phyloP scores from a whole-genome alignment of 2,797 vertebrate genomes.

The Pangasius macronema region DNA sequence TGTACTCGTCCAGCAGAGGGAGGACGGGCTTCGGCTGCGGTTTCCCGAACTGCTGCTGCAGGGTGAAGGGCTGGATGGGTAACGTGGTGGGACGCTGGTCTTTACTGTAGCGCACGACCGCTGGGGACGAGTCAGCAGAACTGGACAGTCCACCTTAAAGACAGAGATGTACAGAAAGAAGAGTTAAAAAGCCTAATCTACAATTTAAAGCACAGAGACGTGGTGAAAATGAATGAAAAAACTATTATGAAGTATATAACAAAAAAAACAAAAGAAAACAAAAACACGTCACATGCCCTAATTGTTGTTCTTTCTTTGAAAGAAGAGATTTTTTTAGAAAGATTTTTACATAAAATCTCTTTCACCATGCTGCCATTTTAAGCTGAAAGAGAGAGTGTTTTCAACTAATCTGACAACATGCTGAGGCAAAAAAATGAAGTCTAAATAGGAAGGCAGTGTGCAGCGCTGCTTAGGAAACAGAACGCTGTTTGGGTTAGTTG shows the following conservation, averaged over 20 bases:
- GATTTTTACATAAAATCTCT: not conserved
- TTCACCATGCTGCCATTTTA: not conserved
- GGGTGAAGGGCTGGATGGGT: conserved; percentile 97
- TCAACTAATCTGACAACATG: not conserved
- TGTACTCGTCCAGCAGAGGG: conserved; percentile 83
- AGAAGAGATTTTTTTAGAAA: not conserved
- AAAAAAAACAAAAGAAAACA: not conserved
- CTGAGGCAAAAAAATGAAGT: not conserved
- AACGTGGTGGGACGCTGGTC: conserved; percentile 94
- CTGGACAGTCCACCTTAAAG: conserved; percentile 65
- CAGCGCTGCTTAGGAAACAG: not conserved
- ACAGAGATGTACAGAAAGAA: not conserved
- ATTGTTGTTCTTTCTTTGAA: not conserved
- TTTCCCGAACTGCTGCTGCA: conserved; percentile 92
- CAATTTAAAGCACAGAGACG: not conserved
- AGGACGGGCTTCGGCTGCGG: conserved; percentile 79
- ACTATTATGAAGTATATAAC: not conserved
- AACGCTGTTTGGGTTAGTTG: not conserved
- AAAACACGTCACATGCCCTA: not conserved
- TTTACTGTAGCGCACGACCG: conserved; percentile 91
- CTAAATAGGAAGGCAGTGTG: not conserved
- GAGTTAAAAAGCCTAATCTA: not conserved
- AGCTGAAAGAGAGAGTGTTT: not conserved
- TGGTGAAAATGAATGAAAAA: not conserved
- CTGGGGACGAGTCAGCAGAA: conserved; percentile 75